Evolutionary conservation across 92 coral and sea anemone genomes (phyloP).

Genomic region (Nematostella vectensis): DNA sequence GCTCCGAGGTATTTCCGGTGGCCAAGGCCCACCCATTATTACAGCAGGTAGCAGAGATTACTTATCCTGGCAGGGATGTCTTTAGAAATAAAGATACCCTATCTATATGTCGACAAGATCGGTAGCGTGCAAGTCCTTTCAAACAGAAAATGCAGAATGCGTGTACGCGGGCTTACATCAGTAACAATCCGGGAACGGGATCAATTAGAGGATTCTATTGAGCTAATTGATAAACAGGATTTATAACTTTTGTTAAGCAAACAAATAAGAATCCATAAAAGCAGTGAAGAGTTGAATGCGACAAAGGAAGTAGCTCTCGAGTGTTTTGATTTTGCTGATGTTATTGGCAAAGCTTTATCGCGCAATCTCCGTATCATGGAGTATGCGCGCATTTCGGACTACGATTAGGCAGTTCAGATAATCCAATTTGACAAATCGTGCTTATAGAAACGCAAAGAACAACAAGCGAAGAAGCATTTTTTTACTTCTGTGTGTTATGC

Average conservation of each 20-base stretch:
- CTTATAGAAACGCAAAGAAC: neutral
- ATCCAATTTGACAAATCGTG: neutral
- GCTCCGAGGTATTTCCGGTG: neutral
- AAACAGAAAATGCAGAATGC: too few relatives aligned
- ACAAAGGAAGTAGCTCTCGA: neutral
- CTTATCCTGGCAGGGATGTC: too few relatives aligned
- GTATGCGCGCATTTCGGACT: too few relatives aligned
- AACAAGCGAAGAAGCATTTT: neutral
- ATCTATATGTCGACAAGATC: too few relatives aligned
- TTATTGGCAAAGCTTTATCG: too few relatives aligned
- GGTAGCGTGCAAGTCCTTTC: too few relatives aligned
- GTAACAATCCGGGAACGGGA: neutral
- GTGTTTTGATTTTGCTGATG: too few relatives aligned
- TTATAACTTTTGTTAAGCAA: neutral
- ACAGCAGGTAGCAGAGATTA: neutral
- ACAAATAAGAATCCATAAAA: neutral
- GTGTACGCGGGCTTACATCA: too few relatives aligned
- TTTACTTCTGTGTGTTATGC: neutral
- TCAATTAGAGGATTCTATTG: too few relatives aligned
- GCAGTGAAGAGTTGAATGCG: neutral
- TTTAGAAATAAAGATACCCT: too few relatives aligned
- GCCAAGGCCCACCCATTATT: neutral
- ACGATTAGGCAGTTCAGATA: too few relatives aligned
- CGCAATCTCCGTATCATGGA: too few relatives aligned
- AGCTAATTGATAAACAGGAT: slow-evolving; percentile 1